These are phyloP conservation scores for Schizothorax lantsangensis DNA, from an alignment of 2,797 vertebrate genomes.

Conservation along the genomic window DNA sequence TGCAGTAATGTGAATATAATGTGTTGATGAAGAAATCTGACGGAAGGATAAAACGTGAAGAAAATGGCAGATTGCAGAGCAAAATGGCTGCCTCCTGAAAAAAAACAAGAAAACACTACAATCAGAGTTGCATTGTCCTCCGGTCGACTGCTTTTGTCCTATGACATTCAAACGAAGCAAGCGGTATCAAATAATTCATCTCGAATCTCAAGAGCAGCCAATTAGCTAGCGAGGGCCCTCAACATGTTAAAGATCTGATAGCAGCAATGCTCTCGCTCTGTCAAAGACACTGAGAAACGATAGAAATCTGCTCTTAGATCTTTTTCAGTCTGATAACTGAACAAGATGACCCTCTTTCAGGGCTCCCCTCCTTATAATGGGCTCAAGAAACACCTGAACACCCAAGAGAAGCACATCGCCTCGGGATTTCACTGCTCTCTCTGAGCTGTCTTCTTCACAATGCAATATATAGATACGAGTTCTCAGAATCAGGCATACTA, in stretches of 20 bases:
- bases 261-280: slow-evolving; percentile 1
- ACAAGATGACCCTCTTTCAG: slow-evolving; percentile 52
- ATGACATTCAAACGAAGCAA: slow-evolving; percentile 26
- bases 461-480: slow-evolving; percentile 37
- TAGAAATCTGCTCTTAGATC: slow-evolving; percentile 33
- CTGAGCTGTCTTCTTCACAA: slow-evolving; percentile 54
- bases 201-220: slow-evolving; percentile 52
- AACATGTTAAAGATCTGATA: slow-evolving; percentile 35
- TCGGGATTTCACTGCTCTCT: slow-evolving; percentile 29
- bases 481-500: slow-evolving; percentile 21
- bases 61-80: slow-evolving; percentile 38
- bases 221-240: slow-evolving; percentile 31
- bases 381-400: slow-evolving; percentile 37
- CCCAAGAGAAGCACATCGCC: slow-evolving; percentile 41
- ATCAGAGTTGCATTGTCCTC: slow-evolving; percentile 7
- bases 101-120: slow-evolving; percentile 14
- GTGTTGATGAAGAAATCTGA: slow-evolving; percentile 21
- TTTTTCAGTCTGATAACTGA: slow-evolving; percentile 30
- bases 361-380: slow-evolving; percentile 19
- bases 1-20: slow-evolving; percentile 6
- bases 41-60: neutral
- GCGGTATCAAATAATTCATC: slow-evolving; percentile 52
- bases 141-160: slow-evolving; percentile 19
- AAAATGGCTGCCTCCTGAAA: slow-evolving; percentile 25
- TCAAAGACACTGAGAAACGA: slow-evolving; percentile 33